Evolutionary conservation across 2,113 vertebrate genomes (phyloP).

Genomic region (Chaetodon trifascialis): DNA sequence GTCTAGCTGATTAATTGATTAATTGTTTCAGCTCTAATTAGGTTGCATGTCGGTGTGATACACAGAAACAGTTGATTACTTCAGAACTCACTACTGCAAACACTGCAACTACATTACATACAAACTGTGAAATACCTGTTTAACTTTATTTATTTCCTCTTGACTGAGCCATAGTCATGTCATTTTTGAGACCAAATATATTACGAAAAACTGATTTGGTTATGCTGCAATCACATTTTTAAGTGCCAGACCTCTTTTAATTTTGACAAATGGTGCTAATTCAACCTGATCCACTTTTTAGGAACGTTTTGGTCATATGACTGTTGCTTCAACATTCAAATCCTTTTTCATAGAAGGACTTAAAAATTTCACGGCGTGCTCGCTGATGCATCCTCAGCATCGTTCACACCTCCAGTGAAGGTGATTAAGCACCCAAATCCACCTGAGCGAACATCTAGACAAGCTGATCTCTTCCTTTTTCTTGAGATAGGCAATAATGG

Average conservation of each 20-base stretch:
- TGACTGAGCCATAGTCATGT: not conserved
- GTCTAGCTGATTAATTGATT: not conserved
- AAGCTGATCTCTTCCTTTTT: constrained; percentile 3
- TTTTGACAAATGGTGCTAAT: constrained; percentile 3
- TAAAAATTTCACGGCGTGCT: not conserved
- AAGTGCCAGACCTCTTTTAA: not conserved
- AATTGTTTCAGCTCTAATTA: not conserved
- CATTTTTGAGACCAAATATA: not conserved
- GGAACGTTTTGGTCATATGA: not conserved
- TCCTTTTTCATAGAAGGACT: not conserved
- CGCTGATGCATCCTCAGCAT: not conserved
- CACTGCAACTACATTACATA: not conserved
- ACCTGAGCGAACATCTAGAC: constrained; percentile 21
- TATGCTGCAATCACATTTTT: not conserved
- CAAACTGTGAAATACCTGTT: not conserved
- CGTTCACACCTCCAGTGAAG: not conserved
- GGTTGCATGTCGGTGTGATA: not conserved
- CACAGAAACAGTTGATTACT: not conserved
- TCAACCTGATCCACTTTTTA: not conserved
- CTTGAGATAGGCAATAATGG: constrained; percentile 26
- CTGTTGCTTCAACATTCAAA: not conserved
- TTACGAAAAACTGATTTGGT: not conserved
- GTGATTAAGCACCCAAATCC: constrained; percentile 21
- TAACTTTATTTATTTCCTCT: not conserved
- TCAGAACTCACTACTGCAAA: not conserved